These are phyloP conservation scores for Apoderus coryli DNA, from an alignment of 2,888 invertebrate species.

Conservation along the genomic window DNA sequence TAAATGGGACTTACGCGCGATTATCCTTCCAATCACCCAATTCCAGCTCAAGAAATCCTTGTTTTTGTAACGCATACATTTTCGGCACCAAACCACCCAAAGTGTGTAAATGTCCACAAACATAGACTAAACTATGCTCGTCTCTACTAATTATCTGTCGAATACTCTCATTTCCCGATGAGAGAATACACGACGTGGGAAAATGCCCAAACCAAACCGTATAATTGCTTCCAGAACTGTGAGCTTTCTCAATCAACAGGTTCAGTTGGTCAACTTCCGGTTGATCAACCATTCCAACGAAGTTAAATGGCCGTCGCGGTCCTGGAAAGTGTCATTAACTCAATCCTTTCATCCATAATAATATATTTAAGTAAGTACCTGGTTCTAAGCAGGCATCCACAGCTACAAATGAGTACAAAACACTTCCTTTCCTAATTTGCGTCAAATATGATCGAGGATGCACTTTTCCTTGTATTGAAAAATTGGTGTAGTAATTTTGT, in stretches of 20 bases:
- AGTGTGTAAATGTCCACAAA: conserved; percentile 84
- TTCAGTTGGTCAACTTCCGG: conserved; percentile 43
- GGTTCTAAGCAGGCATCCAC: conserved; percentile 79
- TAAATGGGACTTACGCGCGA: conserved; percentile 47
- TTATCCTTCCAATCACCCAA: conserved; percentile 88
- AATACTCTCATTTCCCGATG: conserved; percentile 38
- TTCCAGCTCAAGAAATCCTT: conserved; percentile 75
- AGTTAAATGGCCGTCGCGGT: conserved; percentile 77
- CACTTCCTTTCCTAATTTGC: conserved; percentile 39
- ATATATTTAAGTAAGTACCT: too few relatives aligned
- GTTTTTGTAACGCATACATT: conserved; percentile 77
- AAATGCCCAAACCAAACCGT: conserved; percentile 82
- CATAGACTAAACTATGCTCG: conserved; percentile 53
- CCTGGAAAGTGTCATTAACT: conserved; percentile 16
- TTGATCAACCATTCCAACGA: conserved; percentile 58
- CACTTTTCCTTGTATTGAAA: conserved; percentile 59
- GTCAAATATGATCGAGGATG: conserved; percentile 63
- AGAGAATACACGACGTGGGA: conserved; percentile 73
- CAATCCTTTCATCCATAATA: too few relatives aligned
- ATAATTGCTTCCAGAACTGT: conserved; percentile 37
- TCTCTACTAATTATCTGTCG: conserved; percentile 44
- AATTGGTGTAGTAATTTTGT: conserved; percentile 63
- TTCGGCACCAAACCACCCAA: conserved; percentile 61
- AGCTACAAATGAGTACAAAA: conserved; percentile 66
- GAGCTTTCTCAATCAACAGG: conserved; percentile 41